Evolutionary conservation across 2,113 vertebrate species (phyloP), one percentile per base, ranked within the genome.

Genomic region (Trematomus loennbergii): DNA sequence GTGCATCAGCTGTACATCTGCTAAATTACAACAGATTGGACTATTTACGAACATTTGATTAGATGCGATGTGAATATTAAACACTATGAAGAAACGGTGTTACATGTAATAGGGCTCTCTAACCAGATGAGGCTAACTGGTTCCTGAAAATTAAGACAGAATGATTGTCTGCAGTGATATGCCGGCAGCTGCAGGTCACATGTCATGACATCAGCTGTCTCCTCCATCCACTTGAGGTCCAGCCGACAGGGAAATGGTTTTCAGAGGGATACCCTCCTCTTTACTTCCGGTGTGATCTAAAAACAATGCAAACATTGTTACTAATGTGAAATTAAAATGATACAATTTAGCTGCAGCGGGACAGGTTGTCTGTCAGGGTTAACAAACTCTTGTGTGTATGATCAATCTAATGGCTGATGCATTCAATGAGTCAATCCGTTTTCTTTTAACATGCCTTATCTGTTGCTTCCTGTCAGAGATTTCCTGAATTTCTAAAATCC

Each of bases 181-280:
- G 49, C 43, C 61, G 69, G 48, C 45, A 83, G 50, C 36, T 20
- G 66, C 3, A 48, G 43, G 59, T 69, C 54, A 61, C 29, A 12
- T 53, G 75, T 54, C 49, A 46, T 10, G 29, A 25, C 53, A 75
- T 87, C 75, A 89, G 79, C 59, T 45, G 36, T 81, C 71, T 11
- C 57, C 69, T 46, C 17, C 73, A 8, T 76, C 74, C 9, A 57
- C 55, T 53, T 76, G 68, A 13, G 55, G 52, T 48, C 78, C 85
- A 20, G 72, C 65, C 48, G 85, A 29, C 16, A 25, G 16, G n/a
- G 74, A 58, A 48, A 7, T 69, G 12, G n/a, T 89, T 84, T 89
- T 93, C 75, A 95, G 78, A 43, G 93, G 94, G 33, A 95, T 91
- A 16, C 79, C 90, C 84, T 95, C 94, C 12, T 95, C 94, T 65